Evolutionary conservation across 2,113 vertebrate species (phyloP), one percentile per base, ranked within the genome.

Genomic region (Upupa epops): DNA sequence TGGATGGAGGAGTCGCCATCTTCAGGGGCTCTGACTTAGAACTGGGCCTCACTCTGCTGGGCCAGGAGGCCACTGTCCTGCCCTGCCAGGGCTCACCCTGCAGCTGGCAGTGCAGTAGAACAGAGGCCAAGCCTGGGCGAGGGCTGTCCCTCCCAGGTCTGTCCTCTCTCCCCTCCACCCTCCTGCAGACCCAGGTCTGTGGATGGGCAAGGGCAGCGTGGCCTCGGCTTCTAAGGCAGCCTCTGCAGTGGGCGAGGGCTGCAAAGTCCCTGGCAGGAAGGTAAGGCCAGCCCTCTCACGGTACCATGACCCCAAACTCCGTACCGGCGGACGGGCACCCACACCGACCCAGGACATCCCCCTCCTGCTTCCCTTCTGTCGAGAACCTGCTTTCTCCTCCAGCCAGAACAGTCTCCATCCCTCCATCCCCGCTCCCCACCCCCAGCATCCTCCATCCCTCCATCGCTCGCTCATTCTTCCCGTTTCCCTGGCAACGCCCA

Each of bases 401-500:
- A 36, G 29, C 54, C 8, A 22, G 54, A 60, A 22, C 28, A 24
- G 64, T 48, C 81, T 68, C 63, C 42, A 66, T 63, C 80, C 81
- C 59, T 86, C 46, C 18, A 8, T 61, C 32, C 2, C 29, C 1
- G 4, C 58, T 91, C 45, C 48, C 66, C 73, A 24, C 90, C 94
- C 94, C 94, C 94, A 83, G 86, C 92, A 90, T 94, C 89, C 95
- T 96, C 95, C 93, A 94, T 93, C 85, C 90, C 83, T 94, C 81
- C 75, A 8, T 84, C 45, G 77, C 93, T 92, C 95, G 70, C 95
- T 96, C 96, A 95, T 96, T 96, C 96, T 96, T 94, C 94, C 95
- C 12, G 97, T 98, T 97, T 96, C 97, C 97, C 88, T 97, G 94
- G 97, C 97, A 98, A 98, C 97, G 75, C 95, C 95, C 91, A 96